phyloP scores from a whole-genome alignment of 2,113 vertebrate species.

The Rhagologus leucostigma region DNA sequence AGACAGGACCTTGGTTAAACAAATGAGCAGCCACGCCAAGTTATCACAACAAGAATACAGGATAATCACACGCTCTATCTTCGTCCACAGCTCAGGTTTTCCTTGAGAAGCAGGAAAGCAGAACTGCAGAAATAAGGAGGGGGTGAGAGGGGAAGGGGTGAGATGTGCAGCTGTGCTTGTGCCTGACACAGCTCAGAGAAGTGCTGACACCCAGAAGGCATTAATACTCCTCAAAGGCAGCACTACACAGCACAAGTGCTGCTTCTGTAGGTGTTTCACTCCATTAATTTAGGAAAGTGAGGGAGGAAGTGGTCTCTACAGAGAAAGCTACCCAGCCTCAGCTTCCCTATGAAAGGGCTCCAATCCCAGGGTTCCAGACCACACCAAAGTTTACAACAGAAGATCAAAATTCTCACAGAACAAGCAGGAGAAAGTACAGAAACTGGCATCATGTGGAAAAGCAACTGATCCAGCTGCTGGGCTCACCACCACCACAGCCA shows the following conservation, averaged over 20 bases:
- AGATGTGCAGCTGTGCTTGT: neutral
- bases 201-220: neutral
- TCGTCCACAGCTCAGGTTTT: neutral
- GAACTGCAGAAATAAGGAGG: neutral
- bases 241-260: neutral
- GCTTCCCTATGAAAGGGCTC: neutral
- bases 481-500: neutral
- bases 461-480: neutral
- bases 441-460: neutral
- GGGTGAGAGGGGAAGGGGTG: neutral
- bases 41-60: neutral
- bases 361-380: neutral
- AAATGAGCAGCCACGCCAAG: neutral
- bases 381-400: neutral
- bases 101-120: fast-evolving
- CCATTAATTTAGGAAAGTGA: neutral
- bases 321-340: neutral
- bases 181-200: neutral
- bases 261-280: neutral
- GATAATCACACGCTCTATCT: neutral
- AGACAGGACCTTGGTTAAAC: neutral
- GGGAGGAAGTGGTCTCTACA: neutral
- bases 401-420: neutral
- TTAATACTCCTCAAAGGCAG: neutral
- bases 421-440: neutral